Evolutionary conservation across 2,888 invertebrate genomes (phyloP).

Genomic region (Timema cristinae): DNA sequence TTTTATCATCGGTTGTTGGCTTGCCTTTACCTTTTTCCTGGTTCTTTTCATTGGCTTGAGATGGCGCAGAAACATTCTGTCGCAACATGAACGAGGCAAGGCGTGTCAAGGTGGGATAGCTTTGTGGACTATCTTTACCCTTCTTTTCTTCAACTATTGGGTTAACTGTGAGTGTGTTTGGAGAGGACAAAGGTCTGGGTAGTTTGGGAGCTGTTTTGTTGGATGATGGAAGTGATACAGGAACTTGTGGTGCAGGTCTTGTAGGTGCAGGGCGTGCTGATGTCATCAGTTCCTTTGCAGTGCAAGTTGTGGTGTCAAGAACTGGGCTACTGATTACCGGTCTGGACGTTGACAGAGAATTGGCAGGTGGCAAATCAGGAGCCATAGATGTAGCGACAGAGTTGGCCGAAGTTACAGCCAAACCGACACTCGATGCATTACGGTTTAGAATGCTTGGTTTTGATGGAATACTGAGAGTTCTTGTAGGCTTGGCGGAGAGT

Average conservation of each 20-base stretch:
- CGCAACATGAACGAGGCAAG: slow-evolving; percentile 63
- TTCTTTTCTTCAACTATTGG: slow-evolving; percentile 43
- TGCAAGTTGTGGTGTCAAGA: slow-evolving; percentile 74
- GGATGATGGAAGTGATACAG: slow-evolving; percentile 39
- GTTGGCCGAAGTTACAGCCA: slow-evolving; percentile 36
- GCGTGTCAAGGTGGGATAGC: slow-evolving; percentile 60
- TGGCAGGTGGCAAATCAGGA: neutral
- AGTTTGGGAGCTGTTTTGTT: slow-evolving; percentile 22
- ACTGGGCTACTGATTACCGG: slow-evolving; percentile 80
- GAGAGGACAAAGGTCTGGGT: slow-evolving; percentile 51
- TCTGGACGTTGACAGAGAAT: slow-evolving; percentile 57
- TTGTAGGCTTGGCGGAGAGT: slow-evolving; percentile 39
- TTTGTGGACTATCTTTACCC: slow-evolving; percentile 47
- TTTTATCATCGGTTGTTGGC: slow-evolving; percentile 48
- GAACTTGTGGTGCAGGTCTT: slow-evolving; percentile 56
- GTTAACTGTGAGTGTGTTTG: slow-evolving; percentile 38
- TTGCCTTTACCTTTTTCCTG: slow-evolving; percentile 47
- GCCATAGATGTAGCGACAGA: slow-evolving; percentile 33
- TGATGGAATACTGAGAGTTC: slow-evolving; percentile 35
- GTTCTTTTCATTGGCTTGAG: slow-evolving; percentile 18
- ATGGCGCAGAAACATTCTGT: slow-evolving; percentile 42
- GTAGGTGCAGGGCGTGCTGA: slow-evolving; percentile 53
- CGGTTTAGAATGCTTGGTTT: slow-evolving; percentile 26
- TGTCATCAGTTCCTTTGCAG: slow-evolving; percentile 64
- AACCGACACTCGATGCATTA: slow-evolving; percentile 24